Base-by-base conservation (phyloP, 53 echinoderm and acorn worm genomes). In the Zoroaster sp. region DNA sequence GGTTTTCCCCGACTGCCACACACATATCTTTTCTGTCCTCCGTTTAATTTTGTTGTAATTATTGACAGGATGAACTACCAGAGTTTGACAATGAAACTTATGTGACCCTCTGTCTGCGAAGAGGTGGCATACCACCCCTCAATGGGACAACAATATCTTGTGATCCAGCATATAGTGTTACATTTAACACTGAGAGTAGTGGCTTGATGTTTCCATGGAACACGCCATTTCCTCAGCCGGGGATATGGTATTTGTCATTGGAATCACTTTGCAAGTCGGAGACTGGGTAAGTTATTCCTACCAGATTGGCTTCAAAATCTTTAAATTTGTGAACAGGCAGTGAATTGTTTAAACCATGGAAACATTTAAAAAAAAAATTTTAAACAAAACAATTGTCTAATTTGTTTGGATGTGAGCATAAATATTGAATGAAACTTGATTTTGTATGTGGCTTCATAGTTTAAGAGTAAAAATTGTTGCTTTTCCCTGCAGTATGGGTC, bases 161-260 rank as follows among this genome's bases (percentile, higher is more conserved):
- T 31, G 90, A 33, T 66, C 85, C 65, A 20, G 55, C 37, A 3
- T 83, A 89, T 40, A 89, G 75, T 37, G 67, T 47, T 25, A 91
- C 65, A 35, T 55, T 94, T 33, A 81, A 66, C 34, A 74, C 43
- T 36, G 66, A 75, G 17, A 54, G 53, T 7, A 18, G 70, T 4
- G 77, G 10, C 18, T 33, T 12, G 21, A n/a, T 4, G 15, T 33
- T 80, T 13, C 73, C 75, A n/a, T 96, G 94, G 93, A 45, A 87
- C 54, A 77, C 94, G 43, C 99, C 99, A 53, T 96, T 93, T 82
- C 99, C 99, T 0, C 80, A 87, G 37, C 67, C 93, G 67, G 99
- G 99, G 35, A 83, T 86, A 13, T 96, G 94, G 99, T 96, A 96
- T 35, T 72, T 96, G 38, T 88, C 87, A 10, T 59, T 94, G 23